A percentile compares a stretch with the other conserved stretches of the same genome.
Evolutionary conservation across 2,113 vertebrate species (phyloP).

Genomic region (Muntiacus muntjak): DNA sequence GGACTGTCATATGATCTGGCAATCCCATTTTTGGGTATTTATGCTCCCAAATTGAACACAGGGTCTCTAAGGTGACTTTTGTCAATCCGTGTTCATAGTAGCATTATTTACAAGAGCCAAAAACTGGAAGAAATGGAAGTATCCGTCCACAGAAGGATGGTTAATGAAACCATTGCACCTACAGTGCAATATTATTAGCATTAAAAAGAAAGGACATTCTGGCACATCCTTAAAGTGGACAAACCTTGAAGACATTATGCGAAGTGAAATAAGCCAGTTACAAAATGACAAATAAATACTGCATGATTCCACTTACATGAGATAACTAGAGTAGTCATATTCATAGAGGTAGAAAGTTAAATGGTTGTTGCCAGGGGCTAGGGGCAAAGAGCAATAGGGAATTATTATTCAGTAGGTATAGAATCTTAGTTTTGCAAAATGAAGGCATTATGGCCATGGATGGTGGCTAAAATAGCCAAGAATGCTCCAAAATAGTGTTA

Average conservation of each 20-base stretch:
- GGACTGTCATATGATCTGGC: not conserved
- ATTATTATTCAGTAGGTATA: not conserved
- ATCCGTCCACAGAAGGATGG: not conserved
- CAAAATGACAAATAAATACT: not conserved
- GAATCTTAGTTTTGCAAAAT: not conserved
- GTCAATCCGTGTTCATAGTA: not conserved
- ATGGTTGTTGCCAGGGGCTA: not conserved
- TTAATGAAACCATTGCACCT: not conserved
- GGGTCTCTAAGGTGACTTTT: not conserved
- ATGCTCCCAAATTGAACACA: not conserved
- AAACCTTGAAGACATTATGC: not conserved
- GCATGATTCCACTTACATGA: not conserved
- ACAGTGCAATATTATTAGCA: not conserved
- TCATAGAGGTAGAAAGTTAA: not conserved
- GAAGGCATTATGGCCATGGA: not conserved
- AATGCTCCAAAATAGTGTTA: not conserved
- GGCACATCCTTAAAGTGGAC: not conserved
- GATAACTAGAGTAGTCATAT: not conserved
- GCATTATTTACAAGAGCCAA: not conserved
- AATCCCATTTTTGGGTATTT: not conserved
- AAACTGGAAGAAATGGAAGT: not conserved
- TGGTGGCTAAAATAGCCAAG: not conserved
- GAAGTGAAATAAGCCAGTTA: not conserved
- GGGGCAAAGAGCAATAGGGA: not conserved
- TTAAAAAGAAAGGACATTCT: not conserved